phyloP scores from a whole-genome alignment of 1,140 invertebrate genomes.

The Magallana angulata region DNA sequence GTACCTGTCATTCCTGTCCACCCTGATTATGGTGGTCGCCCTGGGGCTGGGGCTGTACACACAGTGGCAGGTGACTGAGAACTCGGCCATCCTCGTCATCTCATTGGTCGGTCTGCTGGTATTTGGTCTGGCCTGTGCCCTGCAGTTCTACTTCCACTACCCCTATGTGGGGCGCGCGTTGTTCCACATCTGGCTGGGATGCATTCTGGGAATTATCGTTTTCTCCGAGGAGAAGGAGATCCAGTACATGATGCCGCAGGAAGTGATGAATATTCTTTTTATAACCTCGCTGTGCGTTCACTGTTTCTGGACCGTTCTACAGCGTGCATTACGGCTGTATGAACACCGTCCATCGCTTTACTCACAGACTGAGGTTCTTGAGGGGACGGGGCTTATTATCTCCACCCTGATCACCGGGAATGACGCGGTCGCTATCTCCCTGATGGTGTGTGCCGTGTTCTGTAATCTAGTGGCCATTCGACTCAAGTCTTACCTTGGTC shows the following conservation, averaged over 20 bases:
- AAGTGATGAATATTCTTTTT: slow-evolving; percentile 74
- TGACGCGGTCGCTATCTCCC: slow-evolving; percentile 64
- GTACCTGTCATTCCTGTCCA: slow-evolving; percentile 68
- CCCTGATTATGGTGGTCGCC: slow-evolving; percentile 71
- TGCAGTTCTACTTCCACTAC: slow-evolving; percentile 73
- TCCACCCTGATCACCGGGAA: slow-evolving; percentile 68
- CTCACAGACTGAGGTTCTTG: slow-evolving; percentile 65
- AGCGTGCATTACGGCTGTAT: slow-evolving; percentile 63
- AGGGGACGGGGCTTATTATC: slow-evolving; percentile 73
- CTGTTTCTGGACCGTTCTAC: slow-evolving; percentile 71
- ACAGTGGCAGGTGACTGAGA: slow-evolving; percentile 70
- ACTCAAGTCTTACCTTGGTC: slow-evolving; percentile 71
- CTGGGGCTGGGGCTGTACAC: slow-evolving; percentile 75
- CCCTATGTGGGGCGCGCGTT: slow-evolving; percentile 66
- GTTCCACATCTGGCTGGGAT: slow-evolving; percentile 75
- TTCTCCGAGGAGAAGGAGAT: slow-evolving; percentile 68
- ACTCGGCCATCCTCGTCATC: slow-evolving; percentile 68
- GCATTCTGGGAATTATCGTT: slow-evolving; percentile 74
- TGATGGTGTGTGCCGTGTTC: slow-evolving; percentile 70
- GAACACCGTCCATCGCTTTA: slow-evolving; percentile 62
- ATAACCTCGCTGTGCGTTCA: slow-evolving; percentile 69
- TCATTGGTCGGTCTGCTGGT: slow-evolving; percentile 72
- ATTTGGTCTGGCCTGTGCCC: slow-evolving; percentile 71
- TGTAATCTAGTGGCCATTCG: slow-evolving; percentile 71
- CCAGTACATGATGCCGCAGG: slow-evolving; percentile 66